These are phyloP conservation scores for Rhimphoctona megacephalus DNA, from an alignment of 2,888 invertebrate genomes.

Conservation along the genomic window DNA sequence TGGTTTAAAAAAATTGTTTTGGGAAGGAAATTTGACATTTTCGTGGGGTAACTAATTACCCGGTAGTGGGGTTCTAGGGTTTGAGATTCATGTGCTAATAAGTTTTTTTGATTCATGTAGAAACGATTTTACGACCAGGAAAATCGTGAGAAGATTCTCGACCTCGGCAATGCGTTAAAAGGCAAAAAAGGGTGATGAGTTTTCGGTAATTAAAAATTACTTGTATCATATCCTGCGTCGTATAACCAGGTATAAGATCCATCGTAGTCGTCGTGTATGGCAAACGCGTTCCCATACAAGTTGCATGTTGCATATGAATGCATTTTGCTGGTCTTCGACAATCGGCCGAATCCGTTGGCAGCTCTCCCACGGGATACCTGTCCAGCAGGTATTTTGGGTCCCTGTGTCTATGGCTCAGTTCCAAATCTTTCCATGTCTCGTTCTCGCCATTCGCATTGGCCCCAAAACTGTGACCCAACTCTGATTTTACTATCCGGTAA, in stretches of 20 bases:
- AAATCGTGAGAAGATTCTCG: not conserved
- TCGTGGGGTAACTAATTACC: too few species aligned
- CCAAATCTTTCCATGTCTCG: slow-evolving; percentile 76
- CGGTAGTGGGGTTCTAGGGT: too few species aligned
- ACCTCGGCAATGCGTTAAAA: not conserved
- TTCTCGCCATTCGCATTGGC: slow-evolving; percentile 74
- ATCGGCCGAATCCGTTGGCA: slow-evolving; percentile 77
- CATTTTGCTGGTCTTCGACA: slow-evolving; percentile 91
- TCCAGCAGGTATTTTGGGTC: slow-evolving; percentile 79
- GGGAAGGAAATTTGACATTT: too few species aligned
- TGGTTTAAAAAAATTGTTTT: too few species aligned
- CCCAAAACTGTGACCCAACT: slow-evolving; percentile 75
- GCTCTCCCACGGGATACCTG: slow-evolving; percentile 78
- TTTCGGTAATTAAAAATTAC: slow-evolving; percentile 71
- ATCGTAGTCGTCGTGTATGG: slow-evolving; percentile 92
- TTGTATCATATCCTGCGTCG: slow-evolving; percentile 86
- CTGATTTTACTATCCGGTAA: slow-evolving; percentile 67
- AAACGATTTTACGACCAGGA: not conserved
- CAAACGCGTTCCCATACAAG: slow-evolving; percentile 92
- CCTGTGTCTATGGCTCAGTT: slow-evolving; percentile 74
- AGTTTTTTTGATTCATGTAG: not conserved
- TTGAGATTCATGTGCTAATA: not conserved
- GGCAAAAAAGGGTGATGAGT: not conserved
- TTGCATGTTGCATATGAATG: slow-evolving; percentile 87
- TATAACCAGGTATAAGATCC: slow-evolving; percentile 90